phyloP scores from a whole-genome alignment of 2,113 vertebrate species.

The Leptocoma aspasia region DNA sequence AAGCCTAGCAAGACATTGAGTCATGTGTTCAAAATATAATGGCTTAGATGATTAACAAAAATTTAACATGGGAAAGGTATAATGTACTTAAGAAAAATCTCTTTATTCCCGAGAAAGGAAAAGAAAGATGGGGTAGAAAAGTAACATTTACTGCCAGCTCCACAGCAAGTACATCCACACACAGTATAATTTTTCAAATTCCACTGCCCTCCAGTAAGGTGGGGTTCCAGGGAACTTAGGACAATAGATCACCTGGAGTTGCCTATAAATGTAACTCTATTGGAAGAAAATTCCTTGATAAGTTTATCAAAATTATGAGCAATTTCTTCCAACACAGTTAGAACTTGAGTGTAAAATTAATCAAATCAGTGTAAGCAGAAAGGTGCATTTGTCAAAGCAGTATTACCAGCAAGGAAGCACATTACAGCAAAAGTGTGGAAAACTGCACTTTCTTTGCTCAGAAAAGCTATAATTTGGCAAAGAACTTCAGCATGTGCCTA shows the following conservation, averaged over 20 bases:
- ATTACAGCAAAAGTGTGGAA: constrained; percentile 16
- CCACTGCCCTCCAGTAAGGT: not conserved
- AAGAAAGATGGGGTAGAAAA: not conserved
- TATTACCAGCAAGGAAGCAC: constrained; percentile 26
- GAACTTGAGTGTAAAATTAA: constrained; percentile 6
- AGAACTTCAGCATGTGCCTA: constrained; percentile 5
- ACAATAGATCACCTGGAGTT: not conserved
- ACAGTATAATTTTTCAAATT: not conserved
- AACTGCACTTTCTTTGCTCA: constrained; percentile 16
- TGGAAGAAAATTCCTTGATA: constrained; percentile 14
- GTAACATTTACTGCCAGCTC: not conserved
- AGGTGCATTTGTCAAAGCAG: constrained; percentile 35
- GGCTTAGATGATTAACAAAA: not conserved
- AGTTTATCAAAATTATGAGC: constrained; percentile 49
- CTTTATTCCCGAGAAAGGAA: not conserved
- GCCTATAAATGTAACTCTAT: not conserved
- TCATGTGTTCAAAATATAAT: constrained; percentile 1
- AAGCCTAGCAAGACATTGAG: not conserved
- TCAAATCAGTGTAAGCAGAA: constrained; percentile 29
- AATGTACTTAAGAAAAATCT: not conserved
- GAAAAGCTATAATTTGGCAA: constrained; percentile 44
- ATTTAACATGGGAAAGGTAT: not conserved
- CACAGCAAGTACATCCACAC: not conserved
- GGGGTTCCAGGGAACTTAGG: not conserved
- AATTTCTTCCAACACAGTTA: constrained; percentile 26